Base-by-base conservation (phyloP, 2,888 invertebrate genomes). In the Mythimna lalbum region DNA sequence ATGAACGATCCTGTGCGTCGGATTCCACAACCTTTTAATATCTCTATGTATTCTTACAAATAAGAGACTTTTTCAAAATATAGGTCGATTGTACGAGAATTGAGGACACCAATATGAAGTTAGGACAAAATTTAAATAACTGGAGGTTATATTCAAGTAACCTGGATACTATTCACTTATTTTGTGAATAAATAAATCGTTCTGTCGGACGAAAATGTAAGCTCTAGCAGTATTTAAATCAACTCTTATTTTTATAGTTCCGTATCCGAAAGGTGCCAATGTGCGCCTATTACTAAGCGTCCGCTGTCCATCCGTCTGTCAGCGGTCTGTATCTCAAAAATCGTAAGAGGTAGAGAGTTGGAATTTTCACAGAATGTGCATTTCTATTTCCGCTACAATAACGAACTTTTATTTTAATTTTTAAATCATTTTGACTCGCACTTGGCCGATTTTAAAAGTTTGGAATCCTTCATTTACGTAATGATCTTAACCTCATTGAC, bases 41-140 rank as follows among this genome's bases (percentile, higher is more conserved):
- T 33, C 52, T 43, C 31, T 33, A 21, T 17, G 19, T 49, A 14
- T 66, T 50, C 76, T 27, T 27, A 31, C 17, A 21, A 19, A 57
- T 43, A 23, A 19, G 53, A 21, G 33, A 57, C 23, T n/a, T n/a
- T 43, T 33, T 2, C 36, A 21, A 63, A 56, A 78, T 71, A 60
- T 63, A 53, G 71, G 72, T 55, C 39, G 60, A n/a, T 43, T 61
- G 39, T 27, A 12, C 19, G 33, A 52, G 47, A 70, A 56, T n/a
- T 12, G 59, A 43, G 36, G 31, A 59, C 52, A 63, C 12, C 59
- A 19, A 33, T 59, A 39, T 62, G 36, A 55, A 61, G 31, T 23
- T 23, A 52, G 63, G 56, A 39, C 50, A 19, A 69, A 31, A 68
- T 76, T 76, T 76, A 39, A 68, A 76, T 76, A 76, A 36, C 14